Evolutionary conservation across 2,888 invertebrate species (phyloP), one percentile per base, ranked within the genome.

Genomic region (Lasius platythorax): DNA sequence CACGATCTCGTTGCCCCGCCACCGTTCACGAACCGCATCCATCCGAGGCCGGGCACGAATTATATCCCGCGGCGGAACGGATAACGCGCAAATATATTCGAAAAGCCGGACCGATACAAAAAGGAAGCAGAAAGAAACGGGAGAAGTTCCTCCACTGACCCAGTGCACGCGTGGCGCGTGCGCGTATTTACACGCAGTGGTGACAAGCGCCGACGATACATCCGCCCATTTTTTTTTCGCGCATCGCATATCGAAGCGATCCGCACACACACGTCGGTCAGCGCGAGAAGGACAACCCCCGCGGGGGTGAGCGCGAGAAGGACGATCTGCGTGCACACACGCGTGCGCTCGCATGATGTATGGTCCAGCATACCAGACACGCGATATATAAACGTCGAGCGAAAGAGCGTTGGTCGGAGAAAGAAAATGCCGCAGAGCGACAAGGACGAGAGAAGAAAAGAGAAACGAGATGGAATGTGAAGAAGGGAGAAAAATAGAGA

Each of bases 101-200:
- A 56, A 74, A 85, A 82, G 81, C 61, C 56, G 63, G 64, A 30
- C 88, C 89, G 88, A 89, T 89, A 88, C 79, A 87, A 83, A 88
- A 90, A 89, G 87, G 88, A 89, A 63, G 74, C 84, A 64, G 74
- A 90, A 86, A 87, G 87, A 89, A 79, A 84, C 43, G 61, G 63
- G 84, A 82, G 84, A 89, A 85, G 84, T 83, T 90, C 90, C 88
- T 90, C 90, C 90, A 90, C 84, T 91, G 90, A 91, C 90, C 90
- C 89, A 91, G 84, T 90, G 84, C 68, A 85, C 82, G 64, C 53
- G 84, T 68, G 72, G 89, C 90, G 89, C 90, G 83, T 88, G 90
- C 91, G 90, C 90, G 84, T 78, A 67, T 86, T 85, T 83, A 85
- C 89, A 89, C 86, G 89, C 89, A 43, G 83, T 67, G 83, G 85